phyloP scores from a whole-genome alignment of 2,113 vertebrate genomes.

The Oncorhynchus keta region DNA sequence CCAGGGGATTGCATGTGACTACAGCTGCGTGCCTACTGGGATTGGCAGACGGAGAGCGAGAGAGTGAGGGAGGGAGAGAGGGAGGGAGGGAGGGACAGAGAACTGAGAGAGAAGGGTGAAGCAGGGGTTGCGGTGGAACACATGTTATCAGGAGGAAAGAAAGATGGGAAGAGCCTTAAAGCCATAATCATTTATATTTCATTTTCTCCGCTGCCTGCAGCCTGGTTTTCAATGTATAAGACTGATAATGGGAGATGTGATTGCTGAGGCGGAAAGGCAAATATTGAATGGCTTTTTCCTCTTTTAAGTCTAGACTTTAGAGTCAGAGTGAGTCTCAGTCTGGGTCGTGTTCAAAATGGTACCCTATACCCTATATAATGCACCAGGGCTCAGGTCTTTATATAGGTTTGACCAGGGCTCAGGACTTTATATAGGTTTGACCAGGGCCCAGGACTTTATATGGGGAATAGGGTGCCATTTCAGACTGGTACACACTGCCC shows the following conservation, averaged over 20 bases:
- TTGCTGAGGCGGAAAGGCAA: conserved; percentile 59
- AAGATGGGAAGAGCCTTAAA: conserved; percentile 27
- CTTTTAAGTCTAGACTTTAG: conserved; percentile 39
- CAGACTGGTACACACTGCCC: no score
- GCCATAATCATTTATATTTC: conserved; percentile 40
- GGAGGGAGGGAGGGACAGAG: conserved; percentile 1
- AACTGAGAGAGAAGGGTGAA: conserved; percentile 14
- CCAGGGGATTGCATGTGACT: conserved; percentile 59
- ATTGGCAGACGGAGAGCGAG: conserved; percentile 36
- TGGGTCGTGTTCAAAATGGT: no score
- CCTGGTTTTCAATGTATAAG: conserved; percentile 59
- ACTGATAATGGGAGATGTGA: conserved; percentile 65
- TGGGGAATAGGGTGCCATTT: no score
- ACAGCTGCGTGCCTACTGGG: conserved; percentile 67
- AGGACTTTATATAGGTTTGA: no score
- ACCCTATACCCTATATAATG: no score
- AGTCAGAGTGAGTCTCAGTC: conserved; percentile 17
- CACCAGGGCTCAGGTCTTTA: no score
- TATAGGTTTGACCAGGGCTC: no score
- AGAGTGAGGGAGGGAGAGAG: conserved; percentile 17
- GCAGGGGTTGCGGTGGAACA: conserved; percentile 36
- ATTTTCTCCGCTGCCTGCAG: conserved; percentile 39
- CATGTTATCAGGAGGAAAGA: conserved; percentile 49
- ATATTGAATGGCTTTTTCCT: conserved; percentile 52
- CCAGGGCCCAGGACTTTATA: no score